phyloP scores from a whole-genome alignment of 2,113 vertebrate genomes.

The Piaya cayana region DNA sequence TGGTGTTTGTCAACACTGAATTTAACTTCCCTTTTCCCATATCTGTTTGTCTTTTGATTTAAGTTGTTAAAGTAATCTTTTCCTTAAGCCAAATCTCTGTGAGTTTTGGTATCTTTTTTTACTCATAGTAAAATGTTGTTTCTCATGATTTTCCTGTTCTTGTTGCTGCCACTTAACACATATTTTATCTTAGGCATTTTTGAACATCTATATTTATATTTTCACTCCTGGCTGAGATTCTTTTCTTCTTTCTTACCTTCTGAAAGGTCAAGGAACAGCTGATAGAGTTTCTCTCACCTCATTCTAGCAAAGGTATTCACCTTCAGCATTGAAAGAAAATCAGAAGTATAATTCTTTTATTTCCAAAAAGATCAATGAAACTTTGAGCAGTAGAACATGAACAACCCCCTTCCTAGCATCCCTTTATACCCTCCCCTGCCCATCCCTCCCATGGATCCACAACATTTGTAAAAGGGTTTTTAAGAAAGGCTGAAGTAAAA shows the following conservation, averaged over 20 bases:
- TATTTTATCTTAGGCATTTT: not conserved
- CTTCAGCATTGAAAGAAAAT: constrained; percentile 3
- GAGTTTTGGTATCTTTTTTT: not conserved
- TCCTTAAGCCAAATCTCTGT: not conserved
- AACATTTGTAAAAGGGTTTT: not conserved
- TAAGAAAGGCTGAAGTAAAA: not conserved
- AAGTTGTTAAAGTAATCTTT: not conserved
- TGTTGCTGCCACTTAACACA: not conserved
- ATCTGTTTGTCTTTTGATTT: not conserved
- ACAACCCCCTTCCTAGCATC: not conserved
- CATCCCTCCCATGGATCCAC: not conserved
- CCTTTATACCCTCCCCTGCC: not conserved
- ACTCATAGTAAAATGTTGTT: not conserved
- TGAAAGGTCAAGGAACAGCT: not conserved
- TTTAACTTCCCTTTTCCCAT: not conserved
- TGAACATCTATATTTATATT: not conserved
- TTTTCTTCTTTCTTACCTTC: not conserved
- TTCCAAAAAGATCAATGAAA: constrained; percentile 38
- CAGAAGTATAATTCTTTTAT: constrained; percentile 3
- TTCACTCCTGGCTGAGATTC: not conserved
- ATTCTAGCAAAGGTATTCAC: constrained; percentile 21
- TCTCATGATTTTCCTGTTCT: not conserved
- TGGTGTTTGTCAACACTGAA: not conserved
- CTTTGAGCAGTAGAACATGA: constrained; percentile 22
- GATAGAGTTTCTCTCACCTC: constrained; percentile 3